Evolutionary conservation across 2,113 vertebrate genomes (phyloP).

Genomic region (Melanerpes formicivorus): DNA sequence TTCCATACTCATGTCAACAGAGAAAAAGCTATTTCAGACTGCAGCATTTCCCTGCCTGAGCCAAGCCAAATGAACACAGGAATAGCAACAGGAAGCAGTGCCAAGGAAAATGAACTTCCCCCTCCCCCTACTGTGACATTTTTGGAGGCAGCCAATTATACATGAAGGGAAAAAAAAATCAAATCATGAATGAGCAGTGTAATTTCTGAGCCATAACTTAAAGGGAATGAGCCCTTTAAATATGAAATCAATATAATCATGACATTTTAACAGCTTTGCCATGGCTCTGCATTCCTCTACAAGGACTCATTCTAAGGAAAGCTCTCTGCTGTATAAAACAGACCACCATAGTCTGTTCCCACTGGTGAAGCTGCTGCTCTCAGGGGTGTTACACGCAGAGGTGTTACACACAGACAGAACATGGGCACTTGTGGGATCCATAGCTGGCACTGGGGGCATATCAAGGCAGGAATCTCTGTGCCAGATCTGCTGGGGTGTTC

Average conservation of each 20-base stretch:
- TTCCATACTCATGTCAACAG: conserved; percentile 63
- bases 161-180: conserved; percentile 65
- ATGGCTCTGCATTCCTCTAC: conserved; percentile 33
- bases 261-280: conserved; percentile 54
- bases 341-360: conserved; percentile 60
- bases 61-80: conserved; percentile 70
- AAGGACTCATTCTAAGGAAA: conserved; percentile 34
- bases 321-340: conserved; percentile 40
- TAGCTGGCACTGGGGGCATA: conserved; percentile 49
- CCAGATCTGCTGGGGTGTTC: conserved; percentile 42
- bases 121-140: conserved; percentile 54
- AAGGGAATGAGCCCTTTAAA: conserved; percentile 63
- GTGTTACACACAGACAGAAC: conserved; percentile 26
- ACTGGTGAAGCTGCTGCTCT: conserved; percentile 54
- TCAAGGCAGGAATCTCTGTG: conserved; percentile 3
- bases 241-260: conserved; percentile 57
- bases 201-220: conserved; percentile 61
- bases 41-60: conserved; percentile 29
- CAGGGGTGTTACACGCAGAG: conserved; percentile 37
- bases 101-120: conserved; percentile 67
- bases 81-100: conserved; percentile 45
- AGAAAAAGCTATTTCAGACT: conserved; percentile 70
- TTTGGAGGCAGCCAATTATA: conserved; percentile 73
- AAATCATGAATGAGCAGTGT: conserved; percentile 72
- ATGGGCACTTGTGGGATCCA: conserved; percentile 49